These are phyloP conservation scores for Germaria angustata DNA, from an alignment of 2,888 invertebrate species.

Conservation along the genomic window DNA sequence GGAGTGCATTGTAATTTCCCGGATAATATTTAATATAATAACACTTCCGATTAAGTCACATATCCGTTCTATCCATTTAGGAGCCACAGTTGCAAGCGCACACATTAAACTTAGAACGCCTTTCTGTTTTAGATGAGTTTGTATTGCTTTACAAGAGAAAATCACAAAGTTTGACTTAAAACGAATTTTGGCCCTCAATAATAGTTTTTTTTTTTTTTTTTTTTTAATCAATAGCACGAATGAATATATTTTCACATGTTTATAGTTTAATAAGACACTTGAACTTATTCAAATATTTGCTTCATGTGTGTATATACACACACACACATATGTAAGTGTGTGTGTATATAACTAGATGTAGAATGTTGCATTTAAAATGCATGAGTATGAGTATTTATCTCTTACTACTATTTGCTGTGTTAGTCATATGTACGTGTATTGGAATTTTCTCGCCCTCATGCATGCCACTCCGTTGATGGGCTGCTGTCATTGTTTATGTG, in stretches of 20 bases:
- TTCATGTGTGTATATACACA: neutral
- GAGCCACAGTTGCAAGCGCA: no score
- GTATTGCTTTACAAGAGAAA: no score
- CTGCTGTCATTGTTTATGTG: neutral
- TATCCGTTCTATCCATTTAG: no score
- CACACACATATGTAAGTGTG: no score
- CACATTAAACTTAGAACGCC: no score
- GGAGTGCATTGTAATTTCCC: no score
- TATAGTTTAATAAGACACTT: neutral
- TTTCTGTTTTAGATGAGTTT: no score
- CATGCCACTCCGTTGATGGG: neutral
- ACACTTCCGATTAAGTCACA: no score
- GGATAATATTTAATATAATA: no score
- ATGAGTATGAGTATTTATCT: neutral
- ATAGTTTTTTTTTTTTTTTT: no score
- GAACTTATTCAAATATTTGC: neutral
- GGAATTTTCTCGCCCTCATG: neutral
- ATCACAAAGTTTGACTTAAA: no score
- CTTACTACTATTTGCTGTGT: neutral
- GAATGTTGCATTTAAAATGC: neutral
- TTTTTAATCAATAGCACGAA: neutral
- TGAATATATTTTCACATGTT: neutral
- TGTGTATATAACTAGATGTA: neutral
- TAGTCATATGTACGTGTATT: neutral
- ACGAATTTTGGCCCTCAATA: no score